Base-by-base conservation (phyloP, 2,888 invertebrate genomes). In the Himalopsyche tibetana region DNA sequence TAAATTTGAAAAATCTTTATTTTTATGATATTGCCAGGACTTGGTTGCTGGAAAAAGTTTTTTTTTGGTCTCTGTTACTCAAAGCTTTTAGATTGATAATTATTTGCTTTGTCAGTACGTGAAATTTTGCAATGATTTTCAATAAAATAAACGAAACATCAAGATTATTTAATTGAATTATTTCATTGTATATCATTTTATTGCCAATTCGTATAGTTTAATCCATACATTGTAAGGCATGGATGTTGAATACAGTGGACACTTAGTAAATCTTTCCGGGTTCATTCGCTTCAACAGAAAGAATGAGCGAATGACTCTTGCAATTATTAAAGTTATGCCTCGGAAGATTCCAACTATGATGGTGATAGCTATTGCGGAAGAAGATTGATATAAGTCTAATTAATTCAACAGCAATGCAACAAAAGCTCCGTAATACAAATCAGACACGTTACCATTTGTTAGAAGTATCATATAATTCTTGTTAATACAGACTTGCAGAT, bases 311-410 rank as follows among this genome's bases (percentile, higher is more conserved):
- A 74, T 38, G 38, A 36, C 9, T 5, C 28, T 9, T 74, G 36
- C 74, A 74, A 74, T 36, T 74, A 74, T 74, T 74, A 36, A 36
- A 74, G 15, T 28, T 12, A 74, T 74, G 38, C 74, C 74, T 74
- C 12, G 19, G 28, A 9, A 74, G 38, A 74, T 74, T 74, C 74
- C 74, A 15, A 38, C 74, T 11, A 15, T 36, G 74, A 11, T 38
- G 38, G 38, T 74, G 12, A 74, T 51, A 36, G 36, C 38, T 5
- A 5, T 74, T 9, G 38, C 74, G 74, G 74, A 74, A 74, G 74
- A 36, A 36, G 38, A 36, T 74, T 74, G 9, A 74, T 74, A 74
- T 38, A 36, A 74, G 9, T 15, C 5, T 74, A 38, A 74, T 74
- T 74, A 74, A 74, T 74, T 38, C 38, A 74, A 74, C 74, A 74